Percentiles rank a stretch among this genome's conserved stretches.
phyloP scores from a whole-genome alignment of 35 echinoderm and acorn worm genomes.

The Chiridota heheva region DNA sequence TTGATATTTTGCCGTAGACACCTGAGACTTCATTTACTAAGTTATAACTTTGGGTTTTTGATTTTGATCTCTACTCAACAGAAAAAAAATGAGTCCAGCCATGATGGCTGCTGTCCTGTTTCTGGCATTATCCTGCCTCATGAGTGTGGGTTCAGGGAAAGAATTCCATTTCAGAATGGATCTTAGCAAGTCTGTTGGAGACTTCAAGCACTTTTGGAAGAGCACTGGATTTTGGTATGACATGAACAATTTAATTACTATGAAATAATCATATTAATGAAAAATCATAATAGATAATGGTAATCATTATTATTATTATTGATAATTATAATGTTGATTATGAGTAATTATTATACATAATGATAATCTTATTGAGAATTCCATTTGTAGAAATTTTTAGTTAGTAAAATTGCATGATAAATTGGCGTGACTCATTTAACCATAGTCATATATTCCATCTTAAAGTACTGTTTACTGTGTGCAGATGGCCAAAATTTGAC shows the following conservation, averaged over 20 bases:
- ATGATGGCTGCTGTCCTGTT: too few relatives aligned
- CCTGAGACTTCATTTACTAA: too few relatives aligned
- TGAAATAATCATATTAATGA: not conserved
- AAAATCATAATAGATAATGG: not conserved
- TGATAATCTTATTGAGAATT: not conserved
- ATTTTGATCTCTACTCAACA: too few relatives aligned
- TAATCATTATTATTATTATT: not conserved
- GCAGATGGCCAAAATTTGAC: too few relatives aligned
- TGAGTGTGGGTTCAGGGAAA: not conserved
- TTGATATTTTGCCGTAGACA: too few relatives aligned
- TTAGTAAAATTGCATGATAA: too few relatives aligned
- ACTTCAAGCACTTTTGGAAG: constrained; percentile 83
- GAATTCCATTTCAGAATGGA: constrained; percentile 33
- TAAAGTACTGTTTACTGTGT: too few relatives aligned
- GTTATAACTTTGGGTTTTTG: too few relatives aligned
- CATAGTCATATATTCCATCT: too few relatives aligned
- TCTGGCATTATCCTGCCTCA: too few relatives aligned
- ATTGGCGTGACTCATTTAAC: too few relatives aligned
- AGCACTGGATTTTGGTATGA: constrained; percentile 96
- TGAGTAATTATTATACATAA: not conserved
- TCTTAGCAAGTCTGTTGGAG: constrained; percentile 23
- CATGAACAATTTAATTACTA: not conserved
- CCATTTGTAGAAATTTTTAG: not conserved
- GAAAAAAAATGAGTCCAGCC: too few relatives aligned
- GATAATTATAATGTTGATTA: not conserved